A percentile compares a stretch with the other conserved stretches of the same genome.
These are phyloP conservation scores for Crocidura indochinensis DNA, from an alignment of 2,797 vertebrate genomes.

Conservation along the genomic window DNA sequence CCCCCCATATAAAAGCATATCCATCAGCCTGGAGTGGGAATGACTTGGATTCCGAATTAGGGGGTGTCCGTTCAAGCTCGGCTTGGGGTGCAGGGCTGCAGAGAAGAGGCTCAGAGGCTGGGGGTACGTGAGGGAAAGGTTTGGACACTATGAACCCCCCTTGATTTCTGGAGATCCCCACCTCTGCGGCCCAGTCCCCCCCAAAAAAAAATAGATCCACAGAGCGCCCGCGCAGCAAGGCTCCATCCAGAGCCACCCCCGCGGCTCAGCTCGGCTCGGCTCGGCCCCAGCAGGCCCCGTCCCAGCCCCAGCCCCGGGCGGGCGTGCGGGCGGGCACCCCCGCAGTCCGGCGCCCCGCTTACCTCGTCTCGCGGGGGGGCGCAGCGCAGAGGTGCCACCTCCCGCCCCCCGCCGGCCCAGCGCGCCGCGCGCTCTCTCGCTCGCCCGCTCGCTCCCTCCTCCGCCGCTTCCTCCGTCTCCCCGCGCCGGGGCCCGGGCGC, in stretches of 20 bases:
- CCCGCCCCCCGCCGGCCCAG: slow-evolving; percentile 80
- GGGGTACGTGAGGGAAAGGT: no score
- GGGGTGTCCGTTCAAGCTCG: slow-evolving; percentile 54
- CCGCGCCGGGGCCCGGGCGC: slow-evolving; percentile 57
- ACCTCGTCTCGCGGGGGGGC: slow-evolving; percentile 82
- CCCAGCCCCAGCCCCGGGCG: slow-evolving; percentile 49
- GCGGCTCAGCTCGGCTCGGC: slow-evolving; percentile 47
- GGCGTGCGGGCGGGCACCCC: slow-evolving; percentile 17
- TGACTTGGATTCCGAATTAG: slow-evolving; percentile 49
- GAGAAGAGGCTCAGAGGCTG: no score
- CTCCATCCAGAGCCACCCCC: slow-evolving; percentile 38
- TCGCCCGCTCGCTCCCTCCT: slow-evolving; percentile 70
- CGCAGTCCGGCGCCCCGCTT: slow-evolving; percentile 71
- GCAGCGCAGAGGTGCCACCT: slow-evolving; percentile 75
- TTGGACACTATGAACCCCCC: no score
- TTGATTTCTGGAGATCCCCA: neutral
- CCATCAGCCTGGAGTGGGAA: slow-evolving; percentile 14
- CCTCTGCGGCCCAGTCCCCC: slow-evolving; percentile 50
- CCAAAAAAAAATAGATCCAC: no score
- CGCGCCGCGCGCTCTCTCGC: slow-evolving; percentile 62
- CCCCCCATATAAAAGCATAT: slow-evolving; percentile 37
- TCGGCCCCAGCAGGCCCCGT: slow-evolving; percentile 62
- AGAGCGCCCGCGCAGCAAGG: neutral
- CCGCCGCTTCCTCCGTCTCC: slow-evolving; percentile 68
- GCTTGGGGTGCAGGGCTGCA: slow-evolving; percentile 45